Evolutionary conservation across 2,888 invertebrate species (phyloP).

Genomic region (Hydrotaea cyrtoneurina): DNA sequence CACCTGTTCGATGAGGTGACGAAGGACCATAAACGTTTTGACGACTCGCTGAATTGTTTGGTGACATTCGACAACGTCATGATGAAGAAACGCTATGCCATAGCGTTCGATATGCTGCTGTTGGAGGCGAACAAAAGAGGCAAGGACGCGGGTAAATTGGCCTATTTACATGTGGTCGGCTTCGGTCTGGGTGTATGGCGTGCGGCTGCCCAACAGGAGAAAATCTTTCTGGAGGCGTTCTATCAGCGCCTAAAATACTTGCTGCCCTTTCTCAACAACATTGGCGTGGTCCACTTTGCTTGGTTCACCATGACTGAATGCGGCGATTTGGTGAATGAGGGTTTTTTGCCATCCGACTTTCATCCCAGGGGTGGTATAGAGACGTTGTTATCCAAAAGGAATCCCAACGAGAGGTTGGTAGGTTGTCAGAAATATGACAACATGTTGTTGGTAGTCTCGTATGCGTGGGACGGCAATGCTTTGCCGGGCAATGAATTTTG

Average conservation of each 20-base stretch:
- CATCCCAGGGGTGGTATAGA: conserved; percentile 81
- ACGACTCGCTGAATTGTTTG: conserved; percentile 64
- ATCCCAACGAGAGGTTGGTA: conserved; percentile 82
- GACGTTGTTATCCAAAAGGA: conserved; percentile 82
- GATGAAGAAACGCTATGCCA: conserved; percentile 81
- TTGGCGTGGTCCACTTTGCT: conserved; percentile 85
- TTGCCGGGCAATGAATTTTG: conserved; percentile 89
- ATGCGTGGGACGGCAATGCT: conserved; percentile 89
- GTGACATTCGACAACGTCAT: conserved; percentile 77
- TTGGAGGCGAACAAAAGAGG: conserved; percentile 85
- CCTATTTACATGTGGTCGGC: conserved; percentile 85
- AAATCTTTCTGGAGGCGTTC: conserved; percentile 85
- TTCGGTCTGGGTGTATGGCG: conserved; percentile 86
- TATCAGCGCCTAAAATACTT: conserved; percentile 83
- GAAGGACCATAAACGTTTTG: conserved; percentile 73
- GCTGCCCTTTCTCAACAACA: conserved; percentile 81
- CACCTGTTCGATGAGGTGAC: conserved; percentile 66
- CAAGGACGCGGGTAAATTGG: conserved; percentile 80
- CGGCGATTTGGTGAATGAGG: conserved; percentile 81
- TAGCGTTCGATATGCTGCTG: conserved; percentile 84
- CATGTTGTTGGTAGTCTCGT: conserved; percentile 85
- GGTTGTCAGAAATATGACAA: conserved; percentile 74
- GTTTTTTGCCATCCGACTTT: conserved; percentile 69
- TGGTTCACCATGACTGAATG: conserved; percentile 82
- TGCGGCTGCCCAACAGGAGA: conserved; percentile 83